Evolutionary conservation across 2,888 invertebrate genomes (phyloP).

Genomic region (Peribatodes rhomboidaria): DNA sequence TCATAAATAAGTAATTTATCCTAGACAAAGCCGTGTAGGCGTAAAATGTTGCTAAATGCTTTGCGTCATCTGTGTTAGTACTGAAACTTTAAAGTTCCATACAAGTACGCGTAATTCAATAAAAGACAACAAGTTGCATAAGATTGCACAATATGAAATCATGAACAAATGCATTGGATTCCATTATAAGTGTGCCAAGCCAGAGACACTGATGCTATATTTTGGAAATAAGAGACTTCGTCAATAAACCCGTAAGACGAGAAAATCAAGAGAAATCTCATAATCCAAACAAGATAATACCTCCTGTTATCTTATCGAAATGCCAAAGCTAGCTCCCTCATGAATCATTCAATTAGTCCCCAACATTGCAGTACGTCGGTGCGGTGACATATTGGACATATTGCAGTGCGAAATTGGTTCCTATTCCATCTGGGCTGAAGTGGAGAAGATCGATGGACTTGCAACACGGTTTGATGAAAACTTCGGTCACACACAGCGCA

Average conservation of each 20-base stretch:
- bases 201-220: background rate
- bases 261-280: conserved; percentile 11
- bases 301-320: conserved; percentile 27
- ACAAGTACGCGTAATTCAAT: too few relatives aligned
- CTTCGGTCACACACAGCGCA: conserved; percentile 7
- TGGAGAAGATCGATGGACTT: conserved; percentile 12
- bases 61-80: too few relatives aligned
- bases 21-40: too few relatives aligned
- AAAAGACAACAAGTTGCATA: background rate
- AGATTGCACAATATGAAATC: conserved; percentile 1
- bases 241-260: background rate
- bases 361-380: conserved; percentile 14
- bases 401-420: conserved; percentile 12
- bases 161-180: background rate
- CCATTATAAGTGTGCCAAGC: background rate
- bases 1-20: too few relatives aligned
- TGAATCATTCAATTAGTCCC: conserved; percentile 31
- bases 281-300: conserved; percentile 18
- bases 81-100: too few relatives aligned
- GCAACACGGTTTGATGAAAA: background rate
- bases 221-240: background rate
- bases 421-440: background rate
- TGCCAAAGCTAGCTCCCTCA: conserved; percentile 25
- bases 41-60: too few relatives aligned
- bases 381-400: conserved; percentile 28